Evolutionary conservation across 2,797 vertebrate genomes (phyloP), one percentile per base, ranked within the genome.

Genomic region (Gambelia wislizenii): DNA sequence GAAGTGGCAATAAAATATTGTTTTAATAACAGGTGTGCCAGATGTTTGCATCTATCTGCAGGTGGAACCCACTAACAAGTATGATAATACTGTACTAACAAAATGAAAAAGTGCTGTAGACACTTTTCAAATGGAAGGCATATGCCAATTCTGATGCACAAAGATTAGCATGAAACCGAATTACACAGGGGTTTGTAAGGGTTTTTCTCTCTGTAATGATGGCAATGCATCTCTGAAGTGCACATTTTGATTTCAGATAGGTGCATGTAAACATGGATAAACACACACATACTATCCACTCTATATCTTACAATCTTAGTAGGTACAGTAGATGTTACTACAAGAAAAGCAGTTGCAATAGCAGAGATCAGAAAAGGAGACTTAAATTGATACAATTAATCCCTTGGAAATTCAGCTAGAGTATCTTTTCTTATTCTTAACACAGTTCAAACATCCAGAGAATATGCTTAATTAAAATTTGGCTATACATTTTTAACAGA

Each of bases 401-500:
- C 75, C 89, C 85, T 80, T 80, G 88, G 88, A 95, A 93, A 89
- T 69, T 80, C 79, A 90, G 76, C 77, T 79, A 72, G 56, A 85
- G 36, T 56, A 22, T 42, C 54, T 91, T 94, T 91, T 86, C 85
- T 70, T 92, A 92, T 89, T 92, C 87, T 87, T 80, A 42, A 91
- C 93, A 91, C 69, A 64, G 89, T 94, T 94, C 94, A 95, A 94
- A 94, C 80, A 92, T 89, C 91, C 92, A 95, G 95, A 96, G 93
- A 96, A 93, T 95, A 95, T 94, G 95, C 93, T 96, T 96, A 96
- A 96, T 97, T 96, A 97, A 96, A 96, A 96, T 91, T 94, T 94
- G 91, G 91, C 87, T 94, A 92, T 89, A 93, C 64, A 81, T 94
- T 93, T 89, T 93, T 94, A 94, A 93, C 77, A 92, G 79, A 4